Conservation (phyloP, 2,888 invertebrate genomes). For the Odontocerum albicorne region DNA sequence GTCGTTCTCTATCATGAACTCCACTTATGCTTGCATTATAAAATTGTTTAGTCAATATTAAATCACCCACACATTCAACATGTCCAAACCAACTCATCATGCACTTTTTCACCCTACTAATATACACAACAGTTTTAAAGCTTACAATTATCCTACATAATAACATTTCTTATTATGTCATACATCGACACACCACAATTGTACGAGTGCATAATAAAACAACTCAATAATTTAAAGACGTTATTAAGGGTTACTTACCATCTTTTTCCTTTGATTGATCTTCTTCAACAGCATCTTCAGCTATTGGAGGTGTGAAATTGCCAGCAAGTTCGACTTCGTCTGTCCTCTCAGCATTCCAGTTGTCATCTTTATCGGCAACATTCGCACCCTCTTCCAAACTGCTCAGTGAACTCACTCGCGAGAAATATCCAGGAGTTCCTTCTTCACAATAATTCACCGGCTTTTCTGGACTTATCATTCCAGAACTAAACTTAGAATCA, state of each 20-base stretch:
- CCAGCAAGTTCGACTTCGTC: slow-evolving; percentile 12
- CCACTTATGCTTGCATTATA: too few species aligned
- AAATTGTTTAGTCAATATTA: too few species aligned
- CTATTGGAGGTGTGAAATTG: slow-evolving; percentile 30
- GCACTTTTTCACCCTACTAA: too few species aligned
- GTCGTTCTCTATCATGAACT: too few species aligned
- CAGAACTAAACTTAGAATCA: slow-evolving; percentile 62
- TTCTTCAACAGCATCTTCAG: slow-evolving; percentile 12
- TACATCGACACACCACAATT: slow-evolving; percentile 6
- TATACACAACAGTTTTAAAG: too few species aligned
- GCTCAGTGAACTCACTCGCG: slow-evolving; percentile 64
- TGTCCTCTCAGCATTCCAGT: slow-evolving; percentile 17
- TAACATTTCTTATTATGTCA: too few species aligned
- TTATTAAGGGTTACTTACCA: slow-evolving; percentile 12
- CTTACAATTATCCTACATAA: too few species aligned
- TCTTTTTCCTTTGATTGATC: slow-evolving; percentile 28
- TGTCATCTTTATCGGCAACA: slow-evolving; percentile 42
- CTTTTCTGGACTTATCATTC: slow-evolving; percentile 75
- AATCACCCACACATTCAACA: too few species aligned
- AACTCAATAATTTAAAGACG: not conserved
- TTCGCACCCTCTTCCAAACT: slow-evolving; percentile 59
- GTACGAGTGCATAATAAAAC: not conserved
- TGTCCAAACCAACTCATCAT: too few species aligned
- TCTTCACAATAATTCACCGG: slow-evolving; percentile 85
- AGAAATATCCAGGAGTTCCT: slow-evolving; percentile 81